Evolutionary conservation across 2,797 vertebrate genomes (phyloP).

Genomic region (Pteropus rufus): DNA sequence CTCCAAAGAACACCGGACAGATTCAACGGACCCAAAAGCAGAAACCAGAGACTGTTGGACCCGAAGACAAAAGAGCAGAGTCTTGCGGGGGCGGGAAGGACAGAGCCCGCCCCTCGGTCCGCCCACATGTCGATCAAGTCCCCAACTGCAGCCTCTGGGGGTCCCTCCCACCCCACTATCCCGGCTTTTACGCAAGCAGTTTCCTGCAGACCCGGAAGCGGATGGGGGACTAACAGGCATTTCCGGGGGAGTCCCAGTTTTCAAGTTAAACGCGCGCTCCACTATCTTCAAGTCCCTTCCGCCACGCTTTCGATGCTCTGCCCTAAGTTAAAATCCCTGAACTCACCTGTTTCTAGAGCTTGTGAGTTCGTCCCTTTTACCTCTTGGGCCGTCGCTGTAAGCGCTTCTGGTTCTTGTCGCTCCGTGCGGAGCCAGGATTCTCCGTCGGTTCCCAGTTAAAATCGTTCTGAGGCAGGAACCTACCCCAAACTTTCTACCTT

Average conservation of each 20-base stretch:
- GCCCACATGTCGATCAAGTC: too few species aligned
- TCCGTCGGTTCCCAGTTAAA: background rate
- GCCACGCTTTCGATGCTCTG: too few species aligned
- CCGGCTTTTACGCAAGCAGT: rapidly evolving
- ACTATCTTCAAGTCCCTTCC: rapidly evolving
- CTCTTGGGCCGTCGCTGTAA: background rate
- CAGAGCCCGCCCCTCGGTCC: too few species aligned
- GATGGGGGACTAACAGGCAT: rapidly evolving
- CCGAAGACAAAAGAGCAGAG: too few species aligned
- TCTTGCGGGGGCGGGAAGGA: too few species aligned
- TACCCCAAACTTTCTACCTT: background rate
- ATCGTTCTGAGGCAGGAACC: background rate
- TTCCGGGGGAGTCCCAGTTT: too few species aligned
- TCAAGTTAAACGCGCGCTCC: rapidly evolving
- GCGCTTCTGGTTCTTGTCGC: background rate
- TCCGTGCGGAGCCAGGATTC: too few species aligned
- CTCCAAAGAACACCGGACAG: background rate
- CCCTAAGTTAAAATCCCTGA: too few species aligned
- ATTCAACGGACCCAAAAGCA: background rate
- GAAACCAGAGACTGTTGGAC: background rate
- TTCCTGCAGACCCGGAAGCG: background rate
- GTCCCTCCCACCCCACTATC: too few species aligned
- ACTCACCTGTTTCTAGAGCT: too few species aligned
- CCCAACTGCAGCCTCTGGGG: background rate
- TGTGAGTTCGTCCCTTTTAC: too few species aligned